A percentile compares a stretch with the other conserved stretches of the same genome.
These are phyloP conservation scores for Chrysaora quinquecirrha DNA, from an alignment of 30 jellyfish, hydroid and myxozoan species.

Conservation along the genomic window DNA sequence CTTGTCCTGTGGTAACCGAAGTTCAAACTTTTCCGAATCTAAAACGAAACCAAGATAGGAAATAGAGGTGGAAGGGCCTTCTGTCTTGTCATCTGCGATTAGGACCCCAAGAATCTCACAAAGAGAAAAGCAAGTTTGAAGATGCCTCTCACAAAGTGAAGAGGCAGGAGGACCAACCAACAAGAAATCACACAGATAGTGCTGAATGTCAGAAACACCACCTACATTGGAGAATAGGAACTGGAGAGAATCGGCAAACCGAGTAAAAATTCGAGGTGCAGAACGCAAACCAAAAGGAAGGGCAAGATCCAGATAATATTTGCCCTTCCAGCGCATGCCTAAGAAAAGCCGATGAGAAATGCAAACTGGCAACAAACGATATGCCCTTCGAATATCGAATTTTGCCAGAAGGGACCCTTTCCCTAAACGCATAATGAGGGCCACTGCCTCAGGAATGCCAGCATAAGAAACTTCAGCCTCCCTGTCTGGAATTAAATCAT, in stretches of 20 bases:
- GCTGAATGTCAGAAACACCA: too few species aligned
- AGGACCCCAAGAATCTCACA: constrained; percentile 49
- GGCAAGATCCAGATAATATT: constrained; percentile 54
- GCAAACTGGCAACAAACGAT: constrained; percentile 44
- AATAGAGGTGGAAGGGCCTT: constrained; percentile 55
- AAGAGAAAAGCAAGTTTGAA: constrained; percentile 17
- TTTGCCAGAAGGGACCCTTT: constrained; percentile 60
- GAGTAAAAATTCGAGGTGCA: constrained; percentile 25
- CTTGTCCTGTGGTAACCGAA: too few species aligned
- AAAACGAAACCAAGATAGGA: constrained; percentile 39
- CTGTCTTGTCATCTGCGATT: constrained; percentile 48
- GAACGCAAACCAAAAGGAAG: constrained; percentile 57
- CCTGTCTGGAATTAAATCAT: constrained; percentile 45
- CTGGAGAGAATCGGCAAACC: too few species aligned
- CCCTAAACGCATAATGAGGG: constrained; percentile 24
- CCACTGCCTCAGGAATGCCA: constrained; percentile 65
- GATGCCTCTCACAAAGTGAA: too few species aligned
- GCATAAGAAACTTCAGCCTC: too few species aligned
- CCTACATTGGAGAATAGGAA: too few species aligned
- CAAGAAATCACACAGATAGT: too few species aligned
- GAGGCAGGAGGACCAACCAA: too few species aligned
- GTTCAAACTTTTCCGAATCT: too few species aligned
- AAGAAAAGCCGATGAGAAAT: constrained; percentile 19
- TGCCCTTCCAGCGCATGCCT: constrained; percentile 46
- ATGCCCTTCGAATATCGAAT: constrained; percentile 58